A percentile compares a stretch with the other conserved stretches of the same genome.
Evolutionary conservation across 2,113 vertebrate genomes (phyloP).

Genomic region (Ptilonorhynchus violaceus): DNA sequence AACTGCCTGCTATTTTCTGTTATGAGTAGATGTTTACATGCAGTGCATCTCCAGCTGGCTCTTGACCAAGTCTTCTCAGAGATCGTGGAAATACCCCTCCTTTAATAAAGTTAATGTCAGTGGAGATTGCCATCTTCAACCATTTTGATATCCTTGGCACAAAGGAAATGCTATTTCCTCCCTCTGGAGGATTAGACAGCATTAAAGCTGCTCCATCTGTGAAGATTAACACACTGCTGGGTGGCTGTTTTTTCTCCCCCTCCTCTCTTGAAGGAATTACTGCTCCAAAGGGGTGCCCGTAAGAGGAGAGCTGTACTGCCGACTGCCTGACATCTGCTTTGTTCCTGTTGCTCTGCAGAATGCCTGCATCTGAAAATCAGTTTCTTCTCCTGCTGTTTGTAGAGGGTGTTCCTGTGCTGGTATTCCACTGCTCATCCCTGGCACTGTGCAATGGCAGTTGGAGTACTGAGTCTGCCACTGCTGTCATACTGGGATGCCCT

Average conservation of each 20-base stretch:
- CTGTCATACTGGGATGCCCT: background rate
- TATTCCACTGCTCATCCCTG: background rate
- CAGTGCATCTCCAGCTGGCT: background rate
- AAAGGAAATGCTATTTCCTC: conserved; percentile 1
- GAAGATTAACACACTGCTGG: background rate
- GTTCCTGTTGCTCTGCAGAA: background rate
- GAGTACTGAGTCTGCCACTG: background rate
- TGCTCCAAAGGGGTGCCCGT: background rate
- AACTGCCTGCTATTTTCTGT: background rate
- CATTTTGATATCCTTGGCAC: background rate
- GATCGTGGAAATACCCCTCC: background rate
- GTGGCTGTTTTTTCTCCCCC: background rate
- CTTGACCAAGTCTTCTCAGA: background rate
- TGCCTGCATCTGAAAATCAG: background rate
- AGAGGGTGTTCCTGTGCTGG: background rate
- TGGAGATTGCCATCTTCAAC: background rate
- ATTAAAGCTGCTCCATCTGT: conserved; percentile 1
- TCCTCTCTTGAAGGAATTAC: background rate
- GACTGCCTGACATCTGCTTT: background rate
- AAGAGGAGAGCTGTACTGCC: background rate
- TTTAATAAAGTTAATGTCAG: background rate
- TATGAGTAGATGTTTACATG: background rate
- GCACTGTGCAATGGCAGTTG: background rate
- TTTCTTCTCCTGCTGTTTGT: background rate
- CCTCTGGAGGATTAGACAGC: conserved; percentile 1